A percentile compares a stretch with the other conserved stretches of the same genome.
Conservation (phyloP, 2,113 vertebrate species). For the Lampris megalopsis region DNA sequence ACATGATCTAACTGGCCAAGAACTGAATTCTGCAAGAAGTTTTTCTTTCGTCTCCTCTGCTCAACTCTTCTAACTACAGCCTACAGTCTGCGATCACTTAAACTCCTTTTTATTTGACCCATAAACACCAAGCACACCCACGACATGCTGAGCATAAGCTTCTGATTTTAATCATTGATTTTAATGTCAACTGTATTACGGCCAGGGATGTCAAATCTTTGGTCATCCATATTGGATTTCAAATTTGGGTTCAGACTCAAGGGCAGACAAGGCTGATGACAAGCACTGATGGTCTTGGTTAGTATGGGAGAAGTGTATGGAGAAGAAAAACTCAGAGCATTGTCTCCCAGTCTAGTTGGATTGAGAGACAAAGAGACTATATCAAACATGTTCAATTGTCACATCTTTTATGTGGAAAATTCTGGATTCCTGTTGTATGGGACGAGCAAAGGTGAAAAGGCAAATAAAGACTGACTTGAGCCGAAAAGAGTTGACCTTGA, state of each 20-base stretch:
- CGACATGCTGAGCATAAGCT: neutral
- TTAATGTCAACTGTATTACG: no score
- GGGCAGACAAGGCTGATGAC: no score
- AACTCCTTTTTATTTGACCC: neutral
- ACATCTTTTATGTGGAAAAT: neutral
- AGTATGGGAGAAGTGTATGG: no score
- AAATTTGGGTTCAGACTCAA: no score
- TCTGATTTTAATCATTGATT: no score
- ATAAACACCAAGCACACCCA: neutral
- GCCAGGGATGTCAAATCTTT: no score
- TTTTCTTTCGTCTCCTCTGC: neutral
- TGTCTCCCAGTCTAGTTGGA: no score
- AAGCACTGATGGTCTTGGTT: no score
- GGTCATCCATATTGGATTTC: no score
- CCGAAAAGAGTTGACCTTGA: conserved; percentile 13
- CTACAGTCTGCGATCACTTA: neutral
- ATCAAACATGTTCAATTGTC: neutral
- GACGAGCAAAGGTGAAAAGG: neutral
- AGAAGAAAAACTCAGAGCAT: no score
- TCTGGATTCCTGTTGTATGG: neutral
- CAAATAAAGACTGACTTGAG: neutral
- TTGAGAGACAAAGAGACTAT: neutral
- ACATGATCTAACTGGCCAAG: neutral
- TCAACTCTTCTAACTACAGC: neutral
- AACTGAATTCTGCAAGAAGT: neutral